phyloP scores from a whole-genome alignment of 2,797 vertebrate species.

The Hipposideros larvatus region DNA sequence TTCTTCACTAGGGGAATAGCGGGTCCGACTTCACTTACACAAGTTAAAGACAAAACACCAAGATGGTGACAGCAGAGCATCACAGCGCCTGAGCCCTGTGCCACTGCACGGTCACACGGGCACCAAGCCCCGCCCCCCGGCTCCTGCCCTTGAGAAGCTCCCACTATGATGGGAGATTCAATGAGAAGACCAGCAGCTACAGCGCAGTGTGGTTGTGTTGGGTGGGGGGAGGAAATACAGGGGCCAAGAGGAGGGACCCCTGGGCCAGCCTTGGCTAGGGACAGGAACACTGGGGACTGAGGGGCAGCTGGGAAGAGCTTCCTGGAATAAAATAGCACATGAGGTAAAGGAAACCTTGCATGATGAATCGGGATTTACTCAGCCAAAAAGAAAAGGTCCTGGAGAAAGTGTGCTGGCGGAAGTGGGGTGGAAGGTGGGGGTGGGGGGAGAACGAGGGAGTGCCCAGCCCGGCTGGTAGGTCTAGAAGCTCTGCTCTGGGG shows the following conservation, averaged over 20 bases:
- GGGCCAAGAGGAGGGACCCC: neutral
- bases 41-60: neutral
- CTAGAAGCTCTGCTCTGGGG: neutral
- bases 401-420: neutral
- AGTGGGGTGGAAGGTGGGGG: too few relatives aligned
- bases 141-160: neutral
- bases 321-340: neutral
- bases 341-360: neutral
- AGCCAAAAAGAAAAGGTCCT: neutral
- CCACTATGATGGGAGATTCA: neutral
- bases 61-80: neutral
- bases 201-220: fast-evolving
- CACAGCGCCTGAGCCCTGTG: too few relatives aligned
- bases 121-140: neutral
- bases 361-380: neutral
- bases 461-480: neutral
- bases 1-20: neutral
- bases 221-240: neutral
- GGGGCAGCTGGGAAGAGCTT: neutral
- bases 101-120: fast-evolving
- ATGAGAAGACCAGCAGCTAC: neutral
- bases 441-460: neutral
- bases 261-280: neutral
- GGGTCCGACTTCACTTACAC: neutral
- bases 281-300: fast-evolving